Base-by-base conservation (phyloP, 2,113 vertebrate genomes). In the Podocnemis expansa region DNA sequence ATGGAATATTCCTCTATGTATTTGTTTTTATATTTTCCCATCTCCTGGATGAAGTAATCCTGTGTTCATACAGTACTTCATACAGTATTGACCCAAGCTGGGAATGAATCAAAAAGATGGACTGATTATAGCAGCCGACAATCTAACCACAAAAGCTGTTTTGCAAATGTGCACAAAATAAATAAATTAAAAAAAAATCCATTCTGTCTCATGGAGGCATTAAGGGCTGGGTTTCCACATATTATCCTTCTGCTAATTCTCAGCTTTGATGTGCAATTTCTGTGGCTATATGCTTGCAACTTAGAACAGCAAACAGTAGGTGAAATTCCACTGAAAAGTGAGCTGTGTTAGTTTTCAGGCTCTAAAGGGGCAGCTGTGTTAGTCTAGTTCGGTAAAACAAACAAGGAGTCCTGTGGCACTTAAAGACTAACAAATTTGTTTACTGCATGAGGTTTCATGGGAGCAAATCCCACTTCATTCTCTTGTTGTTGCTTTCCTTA, bases 121-220 rank as follows among this genome's bases (percentile, higher is more conserved):
- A 43, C 38, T 85, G 88, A 78, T 80, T 78, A 10, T 60, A 90
- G 56, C 5, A 85, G 41, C 51, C 29, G 31, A 17, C 78, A n/a
- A 73, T 75, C 85, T 60, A 60, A 56, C 86, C 85, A 80, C 29
- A 58, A 52, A 54, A 94, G 87, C 73, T 79, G 75, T 9, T 78
- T 94, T 95, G 76, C 84, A 91, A 93, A 94, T 52, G 41, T 29
- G 80, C n/a, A n/a, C n/a, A n/a, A n/a, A n/a, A n/a, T n/a, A n/a
- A n/a, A n/a, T n/a, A n/a, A n/a, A n/a, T n/a, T n/a, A n/a, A n/a
- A n/a, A n/a, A n/a, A n/a, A n/a, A n/a, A n/a, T n/a, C n/a, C n/a
- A n/a, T n/a, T n/a, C 54, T 75, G 14, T 90, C 95, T 97, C 89
- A 93, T 47, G 41, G n/a, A 52, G 25, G 56, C 60, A 94, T 93